Evolutionary conservation across 2,797 vertebrate species (phyloP).

Genomic region (Melanotaenia maccullochi): DNA sequence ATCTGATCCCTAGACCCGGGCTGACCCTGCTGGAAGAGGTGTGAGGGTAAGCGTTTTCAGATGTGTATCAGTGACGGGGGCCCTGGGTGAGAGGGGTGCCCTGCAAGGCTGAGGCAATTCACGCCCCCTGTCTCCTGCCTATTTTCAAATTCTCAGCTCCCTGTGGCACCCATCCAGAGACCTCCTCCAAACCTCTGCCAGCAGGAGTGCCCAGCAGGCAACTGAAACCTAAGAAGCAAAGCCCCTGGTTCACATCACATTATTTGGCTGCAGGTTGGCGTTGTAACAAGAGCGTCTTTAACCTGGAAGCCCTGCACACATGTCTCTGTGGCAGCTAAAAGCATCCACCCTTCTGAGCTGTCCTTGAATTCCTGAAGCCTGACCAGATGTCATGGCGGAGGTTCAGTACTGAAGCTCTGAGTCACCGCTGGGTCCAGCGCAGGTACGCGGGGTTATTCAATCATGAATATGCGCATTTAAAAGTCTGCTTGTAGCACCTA

Average conservation of each 20-base stretch:
- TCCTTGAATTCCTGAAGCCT: conserved; percentile 60
- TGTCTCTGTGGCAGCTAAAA: conserved; percentile 57
- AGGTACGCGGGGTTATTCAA: not conserved
- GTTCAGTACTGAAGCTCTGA: conserved; percentile 17
- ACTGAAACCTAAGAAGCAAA: conserved; percentile 70
- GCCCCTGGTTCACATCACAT: conserved; percentile 50
- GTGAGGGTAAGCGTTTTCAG: conserved; percentile 83
- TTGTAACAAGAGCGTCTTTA: conserved; percentile 55
- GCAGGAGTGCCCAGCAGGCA: conserved; percentile 58
- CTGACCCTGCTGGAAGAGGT: conserved; percentile 77
- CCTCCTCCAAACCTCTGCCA: conserved; percentile 61
- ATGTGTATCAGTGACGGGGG: conserved; percentile 72
- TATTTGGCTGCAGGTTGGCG: conserved; percentile 56
- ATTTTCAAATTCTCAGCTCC: conserved; percentile 75
- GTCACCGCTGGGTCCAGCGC: conserved; percentile 45
- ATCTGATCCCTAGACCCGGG: conserved; percentile 68
- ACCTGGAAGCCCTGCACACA: conserved; percentile 39
- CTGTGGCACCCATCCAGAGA: conserved; percentile 68
- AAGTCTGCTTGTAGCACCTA: not conserved
- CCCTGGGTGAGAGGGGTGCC: conserved; percentile 50
- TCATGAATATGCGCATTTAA: not conserved
- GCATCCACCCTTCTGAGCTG: conserved; percentile 54
- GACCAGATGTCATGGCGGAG: conserved; percentile 42
- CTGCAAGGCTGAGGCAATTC: conserved; percentile 66
- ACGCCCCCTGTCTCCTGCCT: conserved; percentile 66